Evolutionary conservation across 2,113 vertebrate species (phyloP).

Genomic region (Saimiri boliviensis): DNA sequence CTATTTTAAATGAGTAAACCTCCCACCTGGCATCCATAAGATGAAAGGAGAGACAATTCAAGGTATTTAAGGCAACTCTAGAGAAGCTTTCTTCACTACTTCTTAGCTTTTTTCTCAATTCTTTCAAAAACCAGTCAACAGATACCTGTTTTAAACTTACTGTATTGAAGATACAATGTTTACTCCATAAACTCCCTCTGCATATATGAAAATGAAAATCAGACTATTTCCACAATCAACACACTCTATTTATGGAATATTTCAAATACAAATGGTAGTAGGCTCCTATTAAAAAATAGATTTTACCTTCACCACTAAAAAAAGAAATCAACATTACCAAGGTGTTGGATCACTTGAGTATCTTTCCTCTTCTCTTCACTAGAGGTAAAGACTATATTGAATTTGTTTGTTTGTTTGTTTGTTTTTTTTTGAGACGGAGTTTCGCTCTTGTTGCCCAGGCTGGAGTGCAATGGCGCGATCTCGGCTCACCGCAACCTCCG

Average conservation of each 20-base stretch:
- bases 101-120: background rate
- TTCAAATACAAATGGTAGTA: background rate
- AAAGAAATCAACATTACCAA: background rate
- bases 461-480: too few species aligned
- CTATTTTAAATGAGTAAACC: background rate
- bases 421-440: too few species aligned
- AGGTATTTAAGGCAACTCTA: background rate
- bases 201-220: background rate
- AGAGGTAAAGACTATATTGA: background rate
- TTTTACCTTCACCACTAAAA: background rate
- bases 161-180: background rate
- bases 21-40: background rate
- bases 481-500: too few species aligned
- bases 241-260: background rate
- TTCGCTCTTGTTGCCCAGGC: too few species aligned
- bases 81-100: background rate
- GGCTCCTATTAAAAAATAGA: background rate
- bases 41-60: background rate
- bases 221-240: background rate
- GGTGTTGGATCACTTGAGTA: background rate
- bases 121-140: background rate
- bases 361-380: background rate
- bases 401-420: background rate
- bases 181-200: background rate
- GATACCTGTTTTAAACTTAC: background rate